phyloP scores from a whole-genome alignment of 1,140 invertebrate genomes.

The Babylonia areolata region DNA sequence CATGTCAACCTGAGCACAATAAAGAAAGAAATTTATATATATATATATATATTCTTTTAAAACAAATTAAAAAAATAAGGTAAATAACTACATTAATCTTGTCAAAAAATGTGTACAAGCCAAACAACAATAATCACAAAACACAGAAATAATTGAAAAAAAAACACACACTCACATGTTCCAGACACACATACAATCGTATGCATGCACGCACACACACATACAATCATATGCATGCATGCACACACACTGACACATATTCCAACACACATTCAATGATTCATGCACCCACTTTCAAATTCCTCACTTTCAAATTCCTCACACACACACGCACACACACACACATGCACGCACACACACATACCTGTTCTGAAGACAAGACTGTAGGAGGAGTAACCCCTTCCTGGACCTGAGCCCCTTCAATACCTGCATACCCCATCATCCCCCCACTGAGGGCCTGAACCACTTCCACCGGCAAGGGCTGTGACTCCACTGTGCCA shows the following conservation, averaged over 20 bases:
- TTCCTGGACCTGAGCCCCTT: neutral
- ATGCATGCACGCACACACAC: neutral
- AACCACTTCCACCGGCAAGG: conserved; percentile 43
- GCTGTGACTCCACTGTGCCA: conserved; percentile 39
- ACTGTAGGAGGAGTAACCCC: neutral
- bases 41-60: too few species aligned
- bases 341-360: neutral
- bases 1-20: neutral
- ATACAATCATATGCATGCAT: neutral
- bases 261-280: neutral
- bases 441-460: conserved; percentile 31
- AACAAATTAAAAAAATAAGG: too few species aligned
- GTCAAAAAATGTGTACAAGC: too few species aligned
- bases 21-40: neutral
- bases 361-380: neutral
- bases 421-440: conserved; percentile 18
- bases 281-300: too few species aligned
- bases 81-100: too few species aligned
- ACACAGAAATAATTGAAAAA: too few species aligned
- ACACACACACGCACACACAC: neutral
- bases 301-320: neutral
- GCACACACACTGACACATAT: neutral
- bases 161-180: neutral
- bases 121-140: too few species aligned
- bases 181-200: neutral